These are phyloP conservation scores for Dendrocincla tyrannina DNA, from an alignment of 2,797 vertebrate genomes.

Conservation along the genomic window DNA sequence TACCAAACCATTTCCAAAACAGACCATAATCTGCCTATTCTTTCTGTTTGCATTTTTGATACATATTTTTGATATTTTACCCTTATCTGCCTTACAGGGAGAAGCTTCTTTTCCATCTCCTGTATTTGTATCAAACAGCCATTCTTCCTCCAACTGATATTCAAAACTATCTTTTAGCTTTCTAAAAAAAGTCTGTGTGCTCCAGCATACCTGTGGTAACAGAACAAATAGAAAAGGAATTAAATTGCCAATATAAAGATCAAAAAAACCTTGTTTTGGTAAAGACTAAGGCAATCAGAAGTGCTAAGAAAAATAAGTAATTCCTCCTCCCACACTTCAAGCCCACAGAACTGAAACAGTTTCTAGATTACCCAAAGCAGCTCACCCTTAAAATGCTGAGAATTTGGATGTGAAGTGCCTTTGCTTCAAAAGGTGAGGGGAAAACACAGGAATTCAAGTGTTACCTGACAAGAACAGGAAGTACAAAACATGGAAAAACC, in stretches of 20 bases:
- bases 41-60: neutral
- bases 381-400: neutral
- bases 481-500: neutral
- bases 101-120: neutral
- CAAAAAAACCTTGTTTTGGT: neutral
- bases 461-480: neutral
- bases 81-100: neutral
- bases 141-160: neutral
- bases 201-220: neutral
- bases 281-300: neutral
- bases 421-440: neutral
- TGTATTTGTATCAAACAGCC: neutral
- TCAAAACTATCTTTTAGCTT: neutral
- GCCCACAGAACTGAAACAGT: neutral
- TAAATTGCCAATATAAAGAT: neutral
- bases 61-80: neutral
- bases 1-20: neutral
- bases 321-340: constrained; percentile 21
- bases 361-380: neutral
- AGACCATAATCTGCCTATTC: neutral
- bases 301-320: neutral
- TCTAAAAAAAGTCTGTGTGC: neutral
- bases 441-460: neutral
- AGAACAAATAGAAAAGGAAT: neutral
- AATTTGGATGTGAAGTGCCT: neutral